A percentile compares a stretch with the other conserved stretches of the same genome.
phyloP scores from a whole-genome alignment of 1,140 invertebrate species.

The Papilio glaucus region DNA sequence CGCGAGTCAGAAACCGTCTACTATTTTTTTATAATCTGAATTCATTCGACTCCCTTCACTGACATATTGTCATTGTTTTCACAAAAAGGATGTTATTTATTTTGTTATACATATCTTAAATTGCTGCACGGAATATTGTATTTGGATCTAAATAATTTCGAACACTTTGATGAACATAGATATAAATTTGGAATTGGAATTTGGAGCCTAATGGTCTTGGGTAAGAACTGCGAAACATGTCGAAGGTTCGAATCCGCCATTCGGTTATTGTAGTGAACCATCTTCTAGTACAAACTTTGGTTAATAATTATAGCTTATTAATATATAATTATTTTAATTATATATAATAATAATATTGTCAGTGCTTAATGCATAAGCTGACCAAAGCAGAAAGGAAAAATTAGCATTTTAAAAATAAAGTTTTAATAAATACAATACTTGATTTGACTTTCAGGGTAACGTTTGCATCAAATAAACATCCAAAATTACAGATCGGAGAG shows the following conservation, averaged over 20 bases:
- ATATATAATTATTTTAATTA: too few species aligned
- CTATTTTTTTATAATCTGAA: neutral
- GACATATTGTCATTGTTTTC: neutral
- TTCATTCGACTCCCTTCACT: neutral
- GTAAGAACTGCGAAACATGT: too few species aligned
- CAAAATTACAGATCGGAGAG: constrained; percentile 70
- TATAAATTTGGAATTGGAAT: neutral
- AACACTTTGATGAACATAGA: neutral
- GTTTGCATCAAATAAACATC: constrained; percentile 72
- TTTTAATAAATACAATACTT: constrained; percentile 54
- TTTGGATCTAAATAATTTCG: neutral
- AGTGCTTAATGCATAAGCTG: neutral
- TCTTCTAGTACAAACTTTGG: too few species aligned
- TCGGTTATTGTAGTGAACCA: too few species aligned
- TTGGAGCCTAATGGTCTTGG: neutral
- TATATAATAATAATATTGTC: too few species aligned
- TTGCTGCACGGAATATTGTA: neutral
- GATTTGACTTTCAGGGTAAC: constrained; percentile 62
- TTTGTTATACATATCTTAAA: neutral
- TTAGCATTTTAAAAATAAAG: neutral
- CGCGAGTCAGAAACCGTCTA: constrained; percentile 61
- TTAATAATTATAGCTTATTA: too few species aligned
- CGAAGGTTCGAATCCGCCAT: too few species aligned
- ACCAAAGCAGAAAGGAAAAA: neutral
- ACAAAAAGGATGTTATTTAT: neutral